Percentiles rank a stretch among this genome's conserved stretches.
Conservation (phyloP, 2,888 invertebrate genomes). For the Dasypogon diadema region DNA sequence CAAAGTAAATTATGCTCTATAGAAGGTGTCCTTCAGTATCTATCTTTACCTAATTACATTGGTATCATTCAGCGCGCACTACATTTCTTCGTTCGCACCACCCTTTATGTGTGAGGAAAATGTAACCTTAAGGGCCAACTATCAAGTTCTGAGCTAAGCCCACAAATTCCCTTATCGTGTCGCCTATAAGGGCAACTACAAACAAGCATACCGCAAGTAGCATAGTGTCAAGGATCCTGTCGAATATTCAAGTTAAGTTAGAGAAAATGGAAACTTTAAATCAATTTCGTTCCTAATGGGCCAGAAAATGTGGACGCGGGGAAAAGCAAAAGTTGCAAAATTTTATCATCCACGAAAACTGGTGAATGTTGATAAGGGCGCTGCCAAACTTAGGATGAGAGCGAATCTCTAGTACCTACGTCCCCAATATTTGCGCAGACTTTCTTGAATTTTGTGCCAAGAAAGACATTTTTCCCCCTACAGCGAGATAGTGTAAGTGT, state of each 20-base stretch:
- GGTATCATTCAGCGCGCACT: neutral
- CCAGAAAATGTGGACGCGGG: conserved; percentile 32
- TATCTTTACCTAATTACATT: conserved; percentile 19
- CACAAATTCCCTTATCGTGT: conserved; percentile 24
- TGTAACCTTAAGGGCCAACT: neutral
- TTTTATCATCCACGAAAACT: conserved; percentile 35
- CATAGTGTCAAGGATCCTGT: neutral
- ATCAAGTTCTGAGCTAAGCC: conserved; percentile 4
- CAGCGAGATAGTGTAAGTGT: neutral
- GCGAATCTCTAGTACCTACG: neutral
- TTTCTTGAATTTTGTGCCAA: conserved; percentile 28
- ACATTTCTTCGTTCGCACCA: no score
- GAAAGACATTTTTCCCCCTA: conserved; percentile 13
- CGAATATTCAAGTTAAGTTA: conserved; percentile 27
- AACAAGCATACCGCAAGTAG: neutral
- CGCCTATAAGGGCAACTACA: neutral
- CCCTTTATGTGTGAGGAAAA: no score
- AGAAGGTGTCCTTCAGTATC: neutral
- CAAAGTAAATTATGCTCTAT: conserved; percentile 22
- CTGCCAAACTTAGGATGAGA: conserved; percentile 13
- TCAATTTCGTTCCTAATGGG: conserved; percentile 44
- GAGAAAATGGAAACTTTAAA: conserved; percentile 41
- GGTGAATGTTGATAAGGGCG: conserved; percentile 40
- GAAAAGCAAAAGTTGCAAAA: conserved; percentile 42
- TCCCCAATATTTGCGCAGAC: conserved; percentile 1